These are phyloP conservation scores for Spodoptera frugiperda DNA, from an alignment of 1,140 invertebrate genomes.

Conservation along the genomic window DNA sequence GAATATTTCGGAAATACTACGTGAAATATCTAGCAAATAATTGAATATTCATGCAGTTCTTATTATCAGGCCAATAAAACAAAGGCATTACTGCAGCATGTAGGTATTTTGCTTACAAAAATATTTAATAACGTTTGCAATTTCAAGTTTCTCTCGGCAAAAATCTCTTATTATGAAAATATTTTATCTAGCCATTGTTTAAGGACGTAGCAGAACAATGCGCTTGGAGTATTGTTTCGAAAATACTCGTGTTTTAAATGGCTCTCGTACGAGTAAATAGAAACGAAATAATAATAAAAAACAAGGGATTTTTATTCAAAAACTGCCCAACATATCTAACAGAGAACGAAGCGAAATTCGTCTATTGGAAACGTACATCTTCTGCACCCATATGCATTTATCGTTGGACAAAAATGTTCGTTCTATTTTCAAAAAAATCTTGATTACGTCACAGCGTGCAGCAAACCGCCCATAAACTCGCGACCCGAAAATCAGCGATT, in stretches of 20 bases:
- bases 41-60: constrained; percentile 3
- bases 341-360: constrained; percentile 21
- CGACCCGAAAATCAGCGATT: constrained; percentile 46
- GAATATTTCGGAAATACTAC: too few relatives aligned
- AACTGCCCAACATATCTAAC: constrained; percentile 3
- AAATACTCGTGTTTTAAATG: constrained; percentile 26
- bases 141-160: constrained; percentile 10
- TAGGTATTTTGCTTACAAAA: constrained; percentile 29
- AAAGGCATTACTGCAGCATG: constrained; percentile 4
- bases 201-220: constrained; percentile 30
- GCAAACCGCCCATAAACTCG: constrained; percentile 41
- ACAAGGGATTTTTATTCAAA: constrained; percentile 4
- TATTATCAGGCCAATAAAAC: constrained; percentile 24
- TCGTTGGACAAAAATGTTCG: constrained; percentile 16
- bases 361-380: constrained; percentile 40
- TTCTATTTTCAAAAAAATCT: constrained; percentile 31
- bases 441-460: constrained; percentile 47
- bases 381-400: constrained; percentile 27
- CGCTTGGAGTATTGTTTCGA: constrained; percentile 36
- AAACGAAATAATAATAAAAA: background rate
- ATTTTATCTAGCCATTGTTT: constrained; percentile 35
- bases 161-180: constrained; percentile 26
- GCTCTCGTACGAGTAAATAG: constrained; percentile 6
- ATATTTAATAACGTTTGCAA: constrained; percentile 33
- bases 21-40: background rate